Conservation (phyloP, 23 tunicate genomes). For the Styela plicata region DNA sequence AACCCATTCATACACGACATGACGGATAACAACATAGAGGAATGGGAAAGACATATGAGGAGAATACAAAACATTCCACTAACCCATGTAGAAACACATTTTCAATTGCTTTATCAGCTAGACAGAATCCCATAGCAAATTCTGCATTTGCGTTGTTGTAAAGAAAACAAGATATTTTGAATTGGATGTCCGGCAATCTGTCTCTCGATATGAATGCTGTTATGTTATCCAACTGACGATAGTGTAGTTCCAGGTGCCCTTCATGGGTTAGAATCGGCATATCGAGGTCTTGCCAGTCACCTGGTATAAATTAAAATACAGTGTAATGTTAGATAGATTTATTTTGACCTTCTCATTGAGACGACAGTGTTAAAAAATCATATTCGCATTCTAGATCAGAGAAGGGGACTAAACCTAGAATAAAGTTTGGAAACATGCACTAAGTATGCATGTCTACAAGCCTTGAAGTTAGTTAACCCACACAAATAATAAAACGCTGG, state of each 20-base stretch:
- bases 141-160: neutral
- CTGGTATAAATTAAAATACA: neutral
- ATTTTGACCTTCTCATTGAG: too few species aligned
- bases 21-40: neutral
- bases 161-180: neutral
- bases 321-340: neutral
- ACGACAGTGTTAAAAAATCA: too few species aligned
- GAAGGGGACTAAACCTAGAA: neutral
- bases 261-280: neutral
- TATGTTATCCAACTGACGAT: neutral
- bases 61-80: too few species aligned
- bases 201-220: neutral
- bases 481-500: neutral
- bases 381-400: neutral
- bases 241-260: neutral
- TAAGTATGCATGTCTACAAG: neutral
- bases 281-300: neutral
- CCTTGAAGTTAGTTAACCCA: neutral
- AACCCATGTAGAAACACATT: neutral
- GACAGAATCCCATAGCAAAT: neutral
- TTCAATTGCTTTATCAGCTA: neutral
- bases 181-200: neutral
- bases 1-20: neutral
- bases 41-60: neutral
- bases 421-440: neutral